Evolutionary conservation across 2,888 invertebrate species (phyloP).

Genomic region (Cataglyphis albicans): DNA sequence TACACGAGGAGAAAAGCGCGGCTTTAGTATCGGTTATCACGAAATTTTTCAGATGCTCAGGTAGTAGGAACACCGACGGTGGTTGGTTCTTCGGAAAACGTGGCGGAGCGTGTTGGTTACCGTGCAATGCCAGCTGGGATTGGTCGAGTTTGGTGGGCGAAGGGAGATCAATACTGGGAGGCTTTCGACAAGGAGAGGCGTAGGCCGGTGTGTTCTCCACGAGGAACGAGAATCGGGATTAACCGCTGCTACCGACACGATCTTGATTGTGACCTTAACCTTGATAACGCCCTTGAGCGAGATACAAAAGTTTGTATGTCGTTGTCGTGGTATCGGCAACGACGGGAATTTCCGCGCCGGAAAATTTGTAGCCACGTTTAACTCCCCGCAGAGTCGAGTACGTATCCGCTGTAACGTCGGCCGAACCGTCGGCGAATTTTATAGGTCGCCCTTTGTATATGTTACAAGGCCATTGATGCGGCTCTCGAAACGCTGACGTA

Average conservation of each 20-base stretch:
- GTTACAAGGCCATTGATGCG: constrained; percentile 53
- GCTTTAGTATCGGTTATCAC: constrained; percentile 56
- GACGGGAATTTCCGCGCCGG: constrained; percentile 50
- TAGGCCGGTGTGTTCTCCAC: constrained; percentile 76
- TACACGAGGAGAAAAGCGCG: constrained; percentile 32
- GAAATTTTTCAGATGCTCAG: constrained; percentile 54
- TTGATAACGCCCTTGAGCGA: constrained; percentile 69
- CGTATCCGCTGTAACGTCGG: constrained; percentile 42
- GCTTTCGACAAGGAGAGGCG: constrained; percentile 76
- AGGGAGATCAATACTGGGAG: constrained; percentile 82
- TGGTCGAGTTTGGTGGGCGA: constrained; percentile 78
- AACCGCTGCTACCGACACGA: constrained; percentile 64
- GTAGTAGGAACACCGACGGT: constrained; percentile 26
- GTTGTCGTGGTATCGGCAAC: constrained; percentile 32
- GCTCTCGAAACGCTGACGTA: constrained; percentile 53
- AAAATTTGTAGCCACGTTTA: constrained; percentile 46
- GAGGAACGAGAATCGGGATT: constrained; percentile 71
- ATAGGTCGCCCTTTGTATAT: constrained; percentile 55
- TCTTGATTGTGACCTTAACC: constrained; percentile 73
- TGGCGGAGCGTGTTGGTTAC: constrained; percentile 68
- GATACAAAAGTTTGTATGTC: constrained; percentile 40
- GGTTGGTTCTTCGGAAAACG: constrained; percentile 58
- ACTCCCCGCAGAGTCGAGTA: constrained; percentile 41
- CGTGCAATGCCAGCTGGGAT: constrained; percentile 75
- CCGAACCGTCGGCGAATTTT: constrained; percentile 35